Percentiles rank a stretch among this genome's conserved stretches.
phyloP scores from a whole-genome alignment of 2,888 invertebrate genomes.

The Beris chalybata region DNA sequence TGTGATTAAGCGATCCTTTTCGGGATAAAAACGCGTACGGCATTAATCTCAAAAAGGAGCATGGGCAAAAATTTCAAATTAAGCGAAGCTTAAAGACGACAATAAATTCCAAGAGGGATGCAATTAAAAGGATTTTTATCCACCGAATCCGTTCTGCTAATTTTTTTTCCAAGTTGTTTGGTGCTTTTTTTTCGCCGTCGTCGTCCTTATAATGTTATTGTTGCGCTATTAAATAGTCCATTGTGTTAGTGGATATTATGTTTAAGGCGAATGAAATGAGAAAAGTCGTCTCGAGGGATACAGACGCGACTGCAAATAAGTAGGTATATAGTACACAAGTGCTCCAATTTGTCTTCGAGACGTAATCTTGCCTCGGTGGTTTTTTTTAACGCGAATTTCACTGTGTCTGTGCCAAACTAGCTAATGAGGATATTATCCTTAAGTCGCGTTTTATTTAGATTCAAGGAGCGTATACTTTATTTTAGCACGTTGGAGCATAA shows the following conservation, averaged over 20 bases:
- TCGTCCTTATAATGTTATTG: constrained; percentile 29
- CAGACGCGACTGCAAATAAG: constrained; percentile 34
- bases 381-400: constrained; percentile 31
- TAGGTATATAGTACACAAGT: constrained; percentile 16
- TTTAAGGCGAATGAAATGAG: background rate
- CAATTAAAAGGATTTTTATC: constrained; percentile 38
- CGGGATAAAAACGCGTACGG: constrained; percentile 29
- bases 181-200: constrained; percentile 13
- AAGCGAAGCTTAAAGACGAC: constrained; percentile 37
- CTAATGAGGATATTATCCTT: constrained; percentile 39
- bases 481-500: constrained; percentile 8
- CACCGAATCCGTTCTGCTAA: constrained; percentile 25
- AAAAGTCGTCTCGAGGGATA: constrained; percentile 10
- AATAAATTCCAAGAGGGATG: constrained; percentile 36
- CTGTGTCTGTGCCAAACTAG: constrained; percentile 35
- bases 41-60: constrained; percentile 35
- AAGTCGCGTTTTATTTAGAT: constrained; percentile 37
- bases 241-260: constrained; percentile 3
- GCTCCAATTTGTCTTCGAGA: constrained; percentile 36
- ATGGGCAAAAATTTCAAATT: constrained; percentile 37
- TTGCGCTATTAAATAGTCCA: constrained; percentile 28
- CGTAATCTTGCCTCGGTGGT: constrained; percentile 38
- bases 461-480: constrained; percentile 6
- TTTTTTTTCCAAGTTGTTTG: constrained; percentile 1
- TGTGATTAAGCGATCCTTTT: constrained; percentile 22